A percentile compares a stretch with the other conserved stretches of the same genome.
Evolutionary conservation across 2,888 invertebrate species (phyloP).

Genomic region (Dryobotodes eremita): DNA sequence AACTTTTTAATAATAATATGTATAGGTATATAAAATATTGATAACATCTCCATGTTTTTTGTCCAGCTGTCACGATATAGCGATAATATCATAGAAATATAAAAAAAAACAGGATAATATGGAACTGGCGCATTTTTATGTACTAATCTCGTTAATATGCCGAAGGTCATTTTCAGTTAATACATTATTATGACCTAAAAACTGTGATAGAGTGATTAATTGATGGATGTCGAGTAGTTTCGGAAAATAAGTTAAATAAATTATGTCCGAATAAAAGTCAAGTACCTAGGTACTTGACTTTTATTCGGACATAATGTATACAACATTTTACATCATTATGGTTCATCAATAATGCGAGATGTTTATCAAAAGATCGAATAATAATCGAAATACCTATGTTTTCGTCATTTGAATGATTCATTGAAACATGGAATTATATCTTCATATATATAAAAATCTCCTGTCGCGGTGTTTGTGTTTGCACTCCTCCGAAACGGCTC

Average conservation of each 20-base stretch:
- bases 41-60: background rate
- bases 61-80: slow-evolving; percentile 4
- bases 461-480: too few relatives aligned
- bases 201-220: background rate
- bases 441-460: too few relatives aligned
- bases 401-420: slow-evolving; percentile 8
- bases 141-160: slow-evolving; percentile 17
- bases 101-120: too few relatives aligned
- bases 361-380: background rate
- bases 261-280: background rate
- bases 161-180: background rate
- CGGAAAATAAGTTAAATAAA: background rate
- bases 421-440: background rate
- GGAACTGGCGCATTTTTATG: slow-evolving; percentile 3
- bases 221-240: background rate
- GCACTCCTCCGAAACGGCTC: too few relatives aligned
- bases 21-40: slow-evolving; percentile 14
- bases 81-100: too few relatives aligned
- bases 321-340: slow-evolving; percentile 6
- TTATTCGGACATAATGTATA: background rate
- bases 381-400: background rate
- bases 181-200: background rate
- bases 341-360: background rate
- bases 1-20: slow-evolving; percentile 5
- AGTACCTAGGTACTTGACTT: background rate